Base-by-base conservation (phyloP, 1,140 invertebrate species). In the Drosophila arizonae region DNA sequence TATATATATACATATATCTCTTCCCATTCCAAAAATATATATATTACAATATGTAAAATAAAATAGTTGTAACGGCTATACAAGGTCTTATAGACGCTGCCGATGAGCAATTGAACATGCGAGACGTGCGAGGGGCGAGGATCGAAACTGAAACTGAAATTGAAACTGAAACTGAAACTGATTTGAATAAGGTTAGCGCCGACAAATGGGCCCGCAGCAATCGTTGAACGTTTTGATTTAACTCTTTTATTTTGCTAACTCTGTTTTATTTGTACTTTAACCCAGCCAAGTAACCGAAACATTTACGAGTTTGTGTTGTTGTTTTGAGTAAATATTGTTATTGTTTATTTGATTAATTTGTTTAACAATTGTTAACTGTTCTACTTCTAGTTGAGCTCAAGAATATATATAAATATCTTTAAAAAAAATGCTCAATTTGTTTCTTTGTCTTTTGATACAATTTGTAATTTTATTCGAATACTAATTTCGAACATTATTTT, bases 71-170 rank as follows among this genome's bases (percentile, higher is more conserved):
- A 77, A 92, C 90, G 77, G 91, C 91, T 39, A 92, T 92, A 76
- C 91, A 92, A 88, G 91, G 91, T 85, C 81, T 92, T 76, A 92
- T 92, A 81, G 91, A 92, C 84, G 91, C 91, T 86, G 91, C 91
- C 64, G 91, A 92, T 76, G 91, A 92, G 75, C 90, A 92, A 84
- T 86, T 92, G 65, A 92, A 91, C 75, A 74, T 84, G 80, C 90
- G 81, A 87, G 90, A 90, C 72, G 77, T 90, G 71, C 81, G 78
- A 64, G 82, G 78, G 72, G 76, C 90, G 72, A 90, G 86, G 76
- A 82, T 52, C 70, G 79, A 84, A 43, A 79, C 77, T 77, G 89
- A 90, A 76, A 69, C 50, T 68, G 62, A 68, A 61, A 71, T 46
- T 72, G 70, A 72, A 61, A 71, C 33, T 72, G 70, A 72, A 72